These are phyloP conservation scores for Cichlasoma orientale DNA, from an alignment of 2,797 vertebrate genomes.

Conservation along the genomic window DNA sequence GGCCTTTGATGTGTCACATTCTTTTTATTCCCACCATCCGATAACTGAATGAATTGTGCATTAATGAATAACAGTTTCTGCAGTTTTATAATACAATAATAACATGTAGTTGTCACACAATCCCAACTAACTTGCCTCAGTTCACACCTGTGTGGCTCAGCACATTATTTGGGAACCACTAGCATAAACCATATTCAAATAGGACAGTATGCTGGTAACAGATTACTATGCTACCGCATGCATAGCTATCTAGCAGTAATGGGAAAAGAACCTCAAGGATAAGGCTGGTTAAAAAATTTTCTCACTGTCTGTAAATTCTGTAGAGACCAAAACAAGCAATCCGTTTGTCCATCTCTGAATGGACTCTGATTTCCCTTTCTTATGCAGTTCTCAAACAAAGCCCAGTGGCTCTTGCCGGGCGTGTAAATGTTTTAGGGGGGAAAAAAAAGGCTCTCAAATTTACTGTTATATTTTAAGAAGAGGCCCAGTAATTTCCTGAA, in stretches of 20 bases:
- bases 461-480: background rate
- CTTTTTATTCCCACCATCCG: background rate
- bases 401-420: background rate
- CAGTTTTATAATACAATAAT: background rate
- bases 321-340: constrained; percentile 2
- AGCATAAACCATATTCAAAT: background rate
- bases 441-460: background rate
- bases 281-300: background rate
- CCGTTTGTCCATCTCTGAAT: background rate
- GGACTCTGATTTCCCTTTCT: background rate
- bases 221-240: background rate
- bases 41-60: background rate
- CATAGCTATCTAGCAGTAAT: background rate
- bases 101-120: background rate
- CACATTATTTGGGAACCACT: background rate
- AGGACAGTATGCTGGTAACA: background rate
- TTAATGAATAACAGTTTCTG: background rate
- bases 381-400: background rate
- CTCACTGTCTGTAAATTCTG: background rate
- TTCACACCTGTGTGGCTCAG: background rate
- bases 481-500: background rate
- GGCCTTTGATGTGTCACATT: background rate
- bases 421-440: background rate
- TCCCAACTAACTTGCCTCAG: background rate
- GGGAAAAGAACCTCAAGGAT: background rate